Base-by-base conservation (phyloP, 2,797 vertebrate genomes). In the Menidia menidia region DNA sequence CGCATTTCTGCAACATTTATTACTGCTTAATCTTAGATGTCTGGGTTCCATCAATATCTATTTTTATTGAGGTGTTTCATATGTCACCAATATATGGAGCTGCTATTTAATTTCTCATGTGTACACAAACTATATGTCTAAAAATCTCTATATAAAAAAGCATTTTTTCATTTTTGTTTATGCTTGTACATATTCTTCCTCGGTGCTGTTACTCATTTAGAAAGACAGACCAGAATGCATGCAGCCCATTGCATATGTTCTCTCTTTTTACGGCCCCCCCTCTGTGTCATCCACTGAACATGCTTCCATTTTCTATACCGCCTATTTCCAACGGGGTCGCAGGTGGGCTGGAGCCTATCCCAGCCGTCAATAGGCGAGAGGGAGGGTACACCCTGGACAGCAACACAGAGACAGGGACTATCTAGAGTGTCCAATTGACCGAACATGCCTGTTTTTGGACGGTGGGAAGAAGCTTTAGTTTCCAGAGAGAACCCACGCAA, bases 201-300 rank as follows among this genome's bases (percentile, higher is more conserved):
- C 55, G 48, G 31, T 5, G 30, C 62, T 33, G n/a, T 16, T 32
- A 33, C n/a, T 54, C 48, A 42, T 62, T 51, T 50, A 43, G 43
- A 7, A 43, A 35, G 53, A 14, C 52, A 43, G 73, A 69, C 31
- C 74, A 42, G 6, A 33, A 25, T 10, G 32, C 18, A 19, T 35
- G 4, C 55, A 45, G 45, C 52, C 51, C 68, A 65, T 59, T 50
- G 64, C 70, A 52, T 70, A 74, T 35, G 54, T 79, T 67, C 35
- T 47, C 66, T 62, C 69, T 79, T 73, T 78, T 75, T 12, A 56
- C 41, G 82, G 86, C 82, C 83, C 89, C 83, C 89, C 86, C 35
- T 87, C 74, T 33, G 59, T 73, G 87, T 87, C 80, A 71, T 47
- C 18, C 33, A 25, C 25, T 25, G 25, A 25, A 25, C 25, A 25